Evolutionary conservation across 2,797 vertebrate species (phyloP).

Genomic region (Allobates femoralis): DNA sequence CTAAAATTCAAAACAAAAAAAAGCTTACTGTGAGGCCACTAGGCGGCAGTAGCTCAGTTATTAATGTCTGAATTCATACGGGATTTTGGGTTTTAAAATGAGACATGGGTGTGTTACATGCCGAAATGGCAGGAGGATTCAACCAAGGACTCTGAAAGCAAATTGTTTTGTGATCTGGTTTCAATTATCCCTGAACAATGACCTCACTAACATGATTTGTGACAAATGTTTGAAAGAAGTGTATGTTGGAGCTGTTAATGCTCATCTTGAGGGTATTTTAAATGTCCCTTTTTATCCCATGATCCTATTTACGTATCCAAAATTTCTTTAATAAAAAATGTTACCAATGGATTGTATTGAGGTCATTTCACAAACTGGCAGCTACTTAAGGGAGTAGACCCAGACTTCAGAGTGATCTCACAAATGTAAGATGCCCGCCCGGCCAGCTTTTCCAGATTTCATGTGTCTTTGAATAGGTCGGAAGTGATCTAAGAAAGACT

Average conservation of each 20-base stretch:
- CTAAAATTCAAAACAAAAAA: background rate
- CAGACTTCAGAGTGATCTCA: background rate
- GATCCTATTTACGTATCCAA: background rate
- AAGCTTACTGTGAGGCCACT: background rate
- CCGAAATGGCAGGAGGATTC: background rate
- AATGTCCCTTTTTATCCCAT: background rate
- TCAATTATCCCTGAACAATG: conserved; percentile 23
- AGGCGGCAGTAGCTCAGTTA: background rate
- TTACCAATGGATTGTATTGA: background rate
- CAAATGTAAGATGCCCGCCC: background rate
- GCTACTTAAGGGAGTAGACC: background rate
- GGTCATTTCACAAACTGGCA: too few species aligned
- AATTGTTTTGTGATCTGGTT: conserved; percentile 35
- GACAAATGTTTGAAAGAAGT: conserved; percentile 15
- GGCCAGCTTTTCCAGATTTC: background rate
- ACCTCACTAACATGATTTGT: background rate
- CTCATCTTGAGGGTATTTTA: background rate
- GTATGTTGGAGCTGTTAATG: background rate
- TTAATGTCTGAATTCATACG: background rate
- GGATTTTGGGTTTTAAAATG: background rate
- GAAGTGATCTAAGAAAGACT: background rate
- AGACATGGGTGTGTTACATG: conserved; percentile 33
- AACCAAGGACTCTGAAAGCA: conserved; percentile 7
- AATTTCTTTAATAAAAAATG: background rate
- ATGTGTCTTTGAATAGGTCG: background rate